These are phyloP conservation scores for Ophioderma brevispina DNA, from an alignment of 35 echinoderm and acorn worm genomes.

Conservation along the genomic window DNA sequence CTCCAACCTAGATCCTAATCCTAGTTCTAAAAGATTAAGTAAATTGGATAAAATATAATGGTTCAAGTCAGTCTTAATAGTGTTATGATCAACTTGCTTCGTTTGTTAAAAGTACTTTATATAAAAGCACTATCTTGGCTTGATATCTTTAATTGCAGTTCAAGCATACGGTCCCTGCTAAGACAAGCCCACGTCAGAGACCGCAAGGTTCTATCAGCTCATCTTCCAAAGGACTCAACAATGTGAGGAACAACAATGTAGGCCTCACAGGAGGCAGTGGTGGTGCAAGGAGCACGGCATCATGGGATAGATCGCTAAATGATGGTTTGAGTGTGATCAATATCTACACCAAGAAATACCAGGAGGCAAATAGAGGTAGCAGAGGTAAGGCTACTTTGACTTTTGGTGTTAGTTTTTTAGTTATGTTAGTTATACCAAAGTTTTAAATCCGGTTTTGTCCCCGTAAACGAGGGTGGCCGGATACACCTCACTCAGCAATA, in stretches of 20 bases:
- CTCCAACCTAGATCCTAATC: too few species aligned
- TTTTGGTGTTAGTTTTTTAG: neutral
- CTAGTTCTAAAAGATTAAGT: too few species aligned
- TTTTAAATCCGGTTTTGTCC: too few species aligned
- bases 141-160: neutral
- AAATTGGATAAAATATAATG: too few species aligned
- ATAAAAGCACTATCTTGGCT: too few species aligned
- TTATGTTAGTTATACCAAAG: too few species aligned
- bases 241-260: neutral
- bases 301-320: slow-evolving; percentile 22
- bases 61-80: too few species aligned
- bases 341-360: slow-evolving; percentile 85
- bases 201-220: neutral
- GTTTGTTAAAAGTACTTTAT: too few species aligned
- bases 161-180: neutral
- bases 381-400: neutral
- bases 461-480: too few species aligned
- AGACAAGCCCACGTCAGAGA: neutral
- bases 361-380: slow-evolving; percentile 64
- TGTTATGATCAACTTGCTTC: too few species aligned
- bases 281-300: neutral
- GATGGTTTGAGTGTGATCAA: slow-evolving; percentile 96
- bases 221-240: neutral
- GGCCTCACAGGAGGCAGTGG: neutral
- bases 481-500: too few species aligned